phyloP scores from a whole-genome alignment of 1,140 invertebrate species.

The Drosophila bocqueti region DNA sequence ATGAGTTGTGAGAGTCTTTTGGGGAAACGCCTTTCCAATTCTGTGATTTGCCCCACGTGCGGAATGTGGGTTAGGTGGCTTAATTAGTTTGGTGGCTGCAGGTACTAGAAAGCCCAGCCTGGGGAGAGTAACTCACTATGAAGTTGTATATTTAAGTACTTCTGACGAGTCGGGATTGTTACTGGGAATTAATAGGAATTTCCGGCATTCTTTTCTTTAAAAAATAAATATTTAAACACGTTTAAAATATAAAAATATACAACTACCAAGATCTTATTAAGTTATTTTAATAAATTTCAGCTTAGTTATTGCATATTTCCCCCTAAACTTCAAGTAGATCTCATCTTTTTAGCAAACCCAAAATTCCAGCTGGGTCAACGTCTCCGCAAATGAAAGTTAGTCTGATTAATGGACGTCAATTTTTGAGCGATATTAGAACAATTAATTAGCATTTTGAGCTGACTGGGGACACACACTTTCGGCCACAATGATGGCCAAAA shows the following conservation, averaged over 20 bases:
- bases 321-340: not conserved
- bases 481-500: conserved; percentile 6
- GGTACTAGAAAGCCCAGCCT: conserved; percentile 5
- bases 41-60: conserved; percentile 46
- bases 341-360: not conserved
- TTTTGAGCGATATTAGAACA: conserved; percentile 58
- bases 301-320: not conserved
- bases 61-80: conserved; percentile 26
- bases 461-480: conserved; percentile 56
- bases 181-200: too few relatives aligned
- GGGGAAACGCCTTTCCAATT: conserved; percentile 62
- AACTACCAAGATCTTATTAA: not conserved
- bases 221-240: too few relatives aligned
- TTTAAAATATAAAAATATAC: not conserved
- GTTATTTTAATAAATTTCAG: not conserved
- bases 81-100: conserved; percentile 22
- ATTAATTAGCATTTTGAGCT: conserved; percentile 76
- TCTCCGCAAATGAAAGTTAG: conserved; percentile 50
- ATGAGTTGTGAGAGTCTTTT: conserved; percentile 41
- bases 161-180: too few relatives aligned
- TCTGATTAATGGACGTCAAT: conserved; percentile 58
- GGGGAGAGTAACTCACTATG: not conserved
- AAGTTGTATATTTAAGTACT: not conserved
- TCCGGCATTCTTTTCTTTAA: too few relatives aligned
- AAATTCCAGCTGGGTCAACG: conserved; percentile 35